Conservation (phyloP, 1,140 invertebrate genomes). For the Drosophila erecta region DNA sequence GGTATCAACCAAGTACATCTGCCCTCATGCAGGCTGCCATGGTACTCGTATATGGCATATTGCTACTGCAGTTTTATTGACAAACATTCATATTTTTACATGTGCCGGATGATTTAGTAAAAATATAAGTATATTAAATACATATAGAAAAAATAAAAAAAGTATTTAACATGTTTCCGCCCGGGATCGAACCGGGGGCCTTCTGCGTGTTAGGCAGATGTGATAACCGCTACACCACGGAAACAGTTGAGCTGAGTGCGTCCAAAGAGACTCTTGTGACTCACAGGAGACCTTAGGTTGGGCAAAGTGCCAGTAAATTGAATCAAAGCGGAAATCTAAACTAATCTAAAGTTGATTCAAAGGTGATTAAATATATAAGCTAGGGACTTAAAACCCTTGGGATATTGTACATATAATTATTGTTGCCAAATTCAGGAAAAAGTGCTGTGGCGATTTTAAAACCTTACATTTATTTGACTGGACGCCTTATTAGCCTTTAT, state of each 20-base stretch:
- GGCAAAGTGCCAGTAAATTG: constrained; percentile 6
- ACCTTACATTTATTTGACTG: neutral
- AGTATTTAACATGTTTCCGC: constrained; percentile 70
- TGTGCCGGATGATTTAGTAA: no score
- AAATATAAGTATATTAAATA: neutral
- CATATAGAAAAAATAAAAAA: constrained; percentile 8
- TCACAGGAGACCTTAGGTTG: neutral
- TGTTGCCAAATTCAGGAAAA: no score
- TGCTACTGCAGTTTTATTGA: no score
- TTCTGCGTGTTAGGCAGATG: constrained; percentile 85
- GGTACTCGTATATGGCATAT: no score
- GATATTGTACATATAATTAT: neutral
- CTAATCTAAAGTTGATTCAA: constrained; percentile 10
- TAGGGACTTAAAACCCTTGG: neutral
- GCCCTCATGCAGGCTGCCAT: no score
- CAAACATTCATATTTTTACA: no score
- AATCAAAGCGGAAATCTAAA: constrained; percentile 15
- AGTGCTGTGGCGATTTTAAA: no score
- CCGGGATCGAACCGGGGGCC: constrained; percentile 85
- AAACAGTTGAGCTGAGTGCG: constrained; percentile 46
- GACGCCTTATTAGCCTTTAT: no score
- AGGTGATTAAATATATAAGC: neutral
- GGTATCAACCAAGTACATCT: no score
- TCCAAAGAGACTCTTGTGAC: constrained; percentile 8
- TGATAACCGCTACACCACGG: constrained; percentile 85